These are phyloP conservation scores for Euwallacea fornicatus DNA, from an alignment of 1,140 invertebrate genomes.

Conservation along the genomic window DNA sequence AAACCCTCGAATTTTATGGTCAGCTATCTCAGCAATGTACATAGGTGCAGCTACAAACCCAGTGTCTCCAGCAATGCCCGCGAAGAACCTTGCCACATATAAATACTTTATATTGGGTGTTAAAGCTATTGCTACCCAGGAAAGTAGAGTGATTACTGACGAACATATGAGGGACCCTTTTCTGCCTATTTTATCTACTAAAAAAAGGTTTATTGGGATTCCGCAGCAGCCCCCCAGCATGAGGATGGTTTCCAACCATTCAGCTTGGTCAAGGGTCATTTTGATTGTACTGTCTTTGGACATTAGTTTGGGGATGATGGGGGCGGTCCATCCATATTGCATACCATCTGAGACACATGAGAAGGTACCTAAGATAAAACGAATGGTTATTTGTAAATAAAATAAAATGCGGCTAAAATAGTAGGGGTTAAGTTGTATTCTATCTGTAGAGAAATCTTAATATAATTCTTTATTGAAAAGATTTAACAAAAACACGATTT, in stretches of 20 bases:
- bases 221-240: constrained; percentile 65
- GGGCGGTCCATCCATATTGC: constrained; percentile 45
- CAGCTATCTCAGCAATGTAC: constrained; percentile 51
- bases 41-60: constrained; percentile 49
- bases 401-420: background rate
- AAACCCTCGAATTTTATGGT: constrained; percentile 49
- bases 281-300: constrained; percentile 46
- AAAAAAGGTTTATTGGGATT: constrained; percentile 57
- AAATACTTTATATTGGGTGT: constrained; percentile 53
- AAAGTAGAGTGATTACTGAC: constrained; percentile 61
- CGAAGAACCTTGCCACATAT: constrained; percentile 56
- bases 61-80: constrained; percentile 46
- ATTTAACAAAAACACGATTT: background rate
- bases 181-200: constrained; percentile 66
- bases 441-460: background rate
- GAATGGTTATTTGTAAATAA: background rate
- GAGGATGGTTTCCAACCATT: constrained; percentile 65
- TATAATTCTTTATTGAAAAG: background rate
- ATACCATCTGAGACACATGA: constrained; percentile 44
- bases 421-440: constrained; percentile 45
- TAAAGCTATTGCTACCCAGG: constrained; percentile 63
- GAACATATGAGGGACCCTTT: constrained; percentile 59
- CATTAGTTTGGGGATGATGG: constrained; percentile 54
- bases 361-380: constrained; percentile 37
- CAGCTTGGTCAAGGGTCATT: constrained; percentile 44